phyloP scores from a whole-genome alignment of 2,113 vertebrate genomes.

The Anhinga anhinga region DNA sequence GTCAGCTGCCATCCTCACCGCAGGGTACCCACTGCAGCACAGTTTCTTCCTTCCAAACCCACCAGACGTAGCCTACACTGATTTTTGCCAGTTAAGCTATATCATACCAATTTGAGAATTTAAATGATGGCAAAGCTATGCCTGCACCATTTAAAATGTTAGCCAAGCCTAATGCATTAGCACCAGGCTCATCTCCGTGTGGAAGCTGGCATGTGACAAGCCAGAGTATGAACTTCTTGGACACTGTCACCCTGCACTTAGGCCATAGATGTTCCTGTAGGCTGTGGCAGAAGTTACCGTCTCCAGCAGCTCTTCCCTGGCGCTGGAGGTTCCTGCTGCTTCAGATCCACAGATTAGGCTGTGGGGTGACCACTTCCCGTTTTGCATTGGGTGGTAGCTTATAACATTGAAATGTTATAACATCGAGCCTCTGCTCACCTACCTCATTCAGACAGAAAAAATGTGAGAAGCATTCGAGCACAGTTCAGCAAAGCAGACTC shows the following conservation, averaged over 20 bases:
- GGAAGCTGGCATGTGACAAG: not conserved
- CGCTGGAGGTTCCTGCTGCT: not conserved
- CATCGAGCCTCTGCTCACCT: not conserved
- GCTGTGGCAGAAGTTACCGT: not conserved
- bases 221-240: not conserved
- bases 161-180: not conserved
- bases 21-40: not conserved
- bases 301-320: not conserved
- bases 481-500: not conserved
- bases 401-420: not conserved
- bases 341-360: not conserved
- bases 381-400: not conserved
- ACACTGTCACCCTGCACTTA: not conserved
- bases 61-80: not conserved
- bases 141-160: not conserved
- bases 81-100: not conserved
- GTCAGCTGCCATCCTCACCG: not conserved
- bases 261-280: not conserved
- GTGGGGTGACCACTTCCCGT: not conserved
- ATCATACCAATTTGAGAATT: not conserved
- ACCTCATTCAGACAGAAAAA: not conserved
- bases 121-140: not conserved
- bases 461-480: not conserved
- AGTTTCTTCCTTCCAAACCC: not conserved
- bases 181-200: not conserved